Conservation (phyloP, 2,888 invertebrate genomes). For the Caenorhabditis imperialis region DNA sequence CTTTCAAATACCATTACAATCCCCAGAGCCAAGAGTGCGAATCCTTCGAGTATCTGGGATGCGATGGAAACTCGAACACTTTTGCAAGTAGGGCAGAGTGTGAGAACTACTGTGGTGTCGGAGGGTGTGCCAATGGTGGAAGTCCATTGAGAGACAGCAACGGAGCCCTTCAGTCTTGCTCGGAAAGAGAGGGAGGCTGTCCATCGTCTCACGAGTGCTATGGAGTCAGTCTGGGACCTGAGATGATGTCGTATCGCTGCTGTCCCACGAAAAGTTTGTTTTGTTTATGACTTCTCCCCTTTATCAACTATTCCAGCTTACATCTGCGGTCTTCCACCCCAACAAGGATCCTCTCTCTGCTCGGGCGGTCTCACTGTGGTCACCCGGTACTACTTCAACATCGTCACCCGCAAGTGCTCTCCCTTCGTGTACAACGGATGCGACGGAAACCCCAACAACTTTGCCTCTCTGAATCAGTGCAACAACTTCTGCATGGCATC, state of each 20-base stretch:
- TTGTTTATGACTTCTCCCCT: not conserved
- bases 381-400: constrained; percentile 75
- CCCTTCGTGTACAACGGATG: constrained; percentile 74
- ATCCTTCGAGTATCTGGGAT: constrained; percentile 69
- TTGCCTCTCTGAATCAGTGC: constrained; percentile 70
- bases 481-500: constrained; percentile 65
- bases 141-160: constrained; percentile 62
- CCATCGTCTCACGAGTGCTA: constrained; percentile 71
- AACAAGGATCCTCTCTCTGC: constrained; percentile 68
- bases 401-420: constrained; percentile 72
- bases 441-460: constrained; percentile 73
- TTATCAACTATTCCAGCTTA: constrained; percentile 50
- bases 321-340: constrained; percentile 69
- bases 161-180: constrained; percentile 62
- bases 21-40: constrained; percentile 66
- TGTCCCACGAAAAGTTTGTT: constrained; percentile 67
- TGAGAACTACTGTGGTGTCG: constrained; percentile 72
- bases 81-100: constrained; percentile 68
- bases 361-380: constrained; percentile 68
- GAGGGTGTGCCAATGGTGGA: constrained; percentile 71
- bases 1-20: constrained; percentile 70
- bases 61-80: constrained; percentile 73
- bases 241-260: constrained; percentile 64
- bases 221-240: constrained; percentile 62
- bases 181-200: constrained; percentile 64